Evolutionary conservation across 2,888 invertebrate species (phyloP).

Genomic region (Conus canariensis): DNA sequence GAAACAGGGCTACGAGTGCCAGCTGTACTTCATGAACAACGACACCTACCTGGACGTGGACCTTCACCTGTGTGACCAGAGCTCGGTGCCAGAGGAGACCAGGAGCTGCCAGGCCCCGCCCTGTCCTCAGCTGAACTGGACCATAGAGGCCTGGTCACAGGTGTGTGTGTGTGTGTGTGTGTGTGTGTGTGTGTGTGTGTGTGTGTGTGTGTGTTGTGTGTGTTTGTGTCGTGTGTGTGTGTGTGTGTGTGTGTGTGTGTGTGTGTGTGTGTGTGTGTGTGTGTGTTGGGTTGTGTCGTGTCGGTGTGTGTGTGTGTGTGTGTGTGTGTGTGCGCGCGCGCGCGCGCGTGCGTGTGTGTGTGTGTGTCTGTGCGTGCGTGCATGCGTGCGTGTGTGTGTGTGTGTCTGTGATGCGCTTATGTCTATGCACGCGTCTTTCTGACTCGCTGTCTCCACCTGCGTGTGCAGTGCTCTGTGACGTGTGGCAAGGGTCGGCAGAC

Average conservation of each 20-base stretch:
- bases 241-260: too few species aligned
- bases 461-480: conserved; percentile 62
- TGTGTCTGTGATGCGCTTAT: neutral
- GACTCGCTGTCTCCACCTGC: neutral
- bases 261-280: too few species aligned
- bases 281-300: too few species aligned
- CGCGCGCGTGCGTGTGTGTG: neutral
- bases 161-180: neutral
- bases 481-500: conserved; percentile 65
- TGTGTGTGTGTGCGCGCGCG: too few species aligned
- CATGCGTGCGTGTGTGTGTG: neutral
- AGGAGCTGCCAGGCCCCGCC: conserved; percentile 24
- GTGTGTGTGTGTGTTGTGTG: too few species aligned
- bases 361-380: neutral
- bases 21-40: conserved; percentile 34
- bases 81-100: neutral
- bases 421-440: neutral
- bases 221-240: too few species aligned
- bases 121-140: conserved; percentile 23
- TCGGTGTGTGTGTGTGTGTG: too few species aligned
- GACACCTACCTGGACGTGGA: conserved; percentile 21
- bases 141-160: conserved; percentile 46
- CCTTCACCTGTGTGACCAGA: conserved; percentile 28
- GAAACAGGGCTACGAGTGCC: conserved; percentile 29
- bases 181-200: neutral